A percentile compares a stretch with the other conserved stretches of the same genome.
Conservation (phyloP, 2,113 vertebrate genomes). For the Oreocharis arfaki region DNA sequence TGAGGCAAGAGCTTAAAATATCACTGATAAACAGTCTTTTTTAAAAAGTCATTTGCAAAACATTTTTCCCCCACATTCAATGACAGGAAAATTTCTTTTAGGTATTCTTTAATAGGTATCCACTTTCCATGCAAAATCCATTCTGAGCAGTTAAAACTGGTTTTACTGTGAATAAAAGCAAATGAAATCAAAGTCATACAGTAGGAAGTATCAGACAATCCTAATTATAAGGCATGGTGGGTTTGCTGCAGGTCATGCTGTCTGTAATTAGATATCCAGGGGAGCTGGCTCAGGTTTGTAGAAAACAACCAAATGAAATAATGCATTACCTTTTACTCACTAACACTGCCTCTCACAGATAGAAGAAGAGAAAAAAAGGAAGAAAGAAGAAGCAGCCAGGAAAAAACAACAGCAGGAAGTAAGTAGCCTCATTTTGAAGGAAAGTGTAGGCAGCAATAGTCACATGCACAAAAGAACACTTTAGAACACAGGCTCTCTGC, state of each 20-base stretch:
- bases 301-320: not conserved
- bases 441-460: not conserved
- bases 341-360: conserved; percentile 66
- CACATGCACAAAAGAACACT: not conserved
- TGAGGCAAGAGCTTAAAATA: conserved; percentile 28
- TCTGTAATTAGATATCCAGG: not conserved
- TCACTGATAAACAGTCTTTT: not conserved
- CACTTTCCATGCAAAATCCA: not conserved
- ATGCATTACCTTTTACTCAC: not conserved
- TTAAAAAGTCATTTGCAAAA: not conserved
- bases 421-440: not conserved
- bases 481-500: not conserved
- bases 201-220: not conserved
- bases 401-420: conserved; percentile 92
- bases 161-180: not conserved
- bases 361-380: conserved; percentile 90
- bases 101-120: not conserved
- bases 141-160: not conserved
- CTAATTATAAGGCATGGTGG: not conserved
- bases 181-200: not conserved
- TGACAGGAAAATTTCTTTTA: not conserved
- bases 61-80: not conserved
- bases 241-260: conserved; percentile 5
- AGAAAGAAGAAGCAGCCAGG: conserved; percentile 87
- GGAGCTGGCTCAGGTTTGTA: not conserved